Base-by-base conservation (phyloP, 2,113 vertebrate genomes). In the Chamaea fasciata region DNA sequence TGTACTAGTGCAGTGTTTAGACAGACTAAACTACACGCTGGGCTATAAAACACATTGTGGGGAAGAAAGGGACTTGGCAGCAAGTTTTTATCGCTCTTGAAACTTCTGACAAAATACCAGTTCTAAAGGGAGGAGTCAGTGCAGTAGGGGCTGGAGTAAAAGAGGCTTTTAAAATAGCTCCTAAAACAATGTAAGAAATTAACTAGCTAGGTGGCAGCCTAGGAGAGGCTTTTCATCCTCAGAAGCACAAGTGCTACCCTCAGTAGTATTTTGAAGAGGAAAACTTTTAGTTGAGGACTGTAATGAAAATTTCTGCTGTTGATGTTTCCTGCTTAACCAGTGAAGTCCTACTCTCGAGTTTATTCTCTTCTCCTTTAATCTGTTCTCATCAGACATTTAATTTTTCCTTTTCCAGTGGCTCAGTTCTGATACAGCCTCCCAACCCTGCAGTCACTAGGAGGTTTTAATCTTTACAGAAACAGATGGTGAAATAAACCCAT, bases 1-100 rank as follows among this genome's bases (percentile, higher is more conserved):
- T 95, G 97, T 93, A 96, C 91, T 97, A 94, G 78, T 37, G 71
- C 89, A 95, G 97, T 97, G 96, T 97, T 98, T 97, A 94, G 97
- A 96, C 96, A 98, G 97, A 92, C 97, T 97, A 91, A 97, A 97
- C 97, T 97, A 95, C 96, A 94, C 6, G 42, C 92, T 37, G 71
- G 95, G 92, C 95, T 98, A 97, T 97, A 96, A 97, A 97, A 97
- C 84, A 91, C 96, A 85, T 81, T 69, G 96, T 94, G 79, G 91
- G 76, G 89, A 96, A 97, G 96, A 95, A 97, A 95, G 71, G 88
- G 87, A 95, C 95, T 97, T 97, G 96, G 96, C 97, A 97, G 96
- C 60, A 70, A 94, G 89, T 90, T 96, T 97, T 94, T 94, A 96
- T 94, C 4, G 20, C 63, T 88, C 96, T 97, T 93, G 85, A 95